Percentiles rank a stretch among this genome's conserved stretches.
phyloP scores from a whole-genome alignment of 2,888 invertebrate genomes.

The Nezara viridula region DNA sequence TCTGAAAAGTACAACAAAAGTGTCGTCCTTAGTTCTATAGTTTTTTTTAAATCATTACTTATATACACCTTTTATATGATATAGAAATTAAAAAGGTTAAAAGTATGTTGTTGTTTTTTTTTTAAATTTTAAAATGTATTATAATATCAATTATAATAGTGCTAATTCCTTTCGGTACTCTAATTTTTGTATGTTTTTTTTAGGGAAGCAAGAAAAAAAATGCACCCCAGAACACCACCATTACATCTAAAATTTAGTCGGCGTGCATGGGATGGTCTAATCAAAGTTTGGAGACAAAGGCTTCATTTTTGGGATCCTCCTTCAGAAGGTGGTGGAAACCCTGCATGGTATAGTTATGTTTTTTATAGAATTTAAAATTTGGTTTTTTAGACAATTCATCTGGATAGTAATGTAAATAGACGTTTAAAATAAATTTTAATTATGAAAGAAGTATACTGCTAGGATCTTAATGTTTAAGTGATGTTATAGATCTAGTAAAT shows the following conservation, averaged over 20 bases:
- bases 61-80: too few species aligned
- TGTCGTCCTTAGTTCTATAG: too few species aligned
- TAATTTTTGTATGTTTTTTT: too few species aligned
- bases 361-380: constrained; percentile 13
- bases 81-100: too few species aligned
- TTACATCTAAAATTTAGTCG: constrained; percentile 90
- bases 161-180: too few species aligned
- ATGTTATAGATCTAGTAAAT: not conserved
- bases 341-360: constrained; percentile 61
- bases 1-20: too few species aligned
- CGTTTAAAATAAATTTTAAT: not conserved
- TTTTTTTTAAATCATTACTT: too few species aligned
- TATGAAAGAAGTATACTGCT: not conserved
- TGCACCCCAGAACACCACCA: constrained; percentile 92
- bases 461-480: not conserved
- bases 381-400: not conserved
- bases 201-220: constrained; percentile 73
- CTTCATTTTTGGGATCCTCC: constrained; percentile 83
- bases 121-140: too few species aligned
- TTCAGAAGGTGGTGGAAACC: constrained; percentile 65
- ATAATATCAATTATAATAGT: too few species aligned
- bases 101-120: too few species aligned
- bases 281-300: constrained; percentile 88
- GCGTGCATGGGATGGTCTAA: constrained; percentile 91
- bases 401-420: not conserved